Base-by-base conservation (phyloP, 2,113 vertebrate species). In the Shinisaurus crocodilurus region DNA sequence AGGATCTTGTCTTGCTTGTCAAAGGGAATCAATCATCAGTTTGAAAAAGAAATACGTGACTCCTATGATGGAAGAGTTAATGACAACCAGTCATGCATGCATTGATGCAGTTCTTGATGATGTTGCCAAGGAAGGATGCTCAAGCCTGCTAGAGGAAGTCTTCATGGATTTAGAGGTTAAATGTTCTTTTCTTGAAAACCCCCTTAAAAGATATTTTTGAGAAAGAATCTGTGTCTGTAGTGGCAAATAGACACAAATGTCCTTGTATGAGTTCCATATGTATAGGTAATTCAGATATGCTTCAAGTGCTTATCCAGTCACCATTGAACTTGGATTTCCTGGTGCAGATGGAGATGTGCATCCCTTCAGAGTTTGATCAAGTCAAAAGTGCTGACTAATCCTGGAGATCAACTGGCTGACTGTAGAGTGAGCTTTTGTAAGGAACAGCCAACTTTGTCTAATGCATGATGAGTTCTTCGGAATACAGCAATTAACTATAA, bases 141-240 rank as follows among this genome's bases (percentile, higher is more conserved):
- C 97, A 96, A 98, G 98, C 94, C 96, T 99, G 27, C 93, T 99
- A 88, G 99, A 99, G 89, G 99, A 99, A 96, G 99, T 99, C 93
- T 99, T 99, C 95, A 96, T 99, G 43, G 99, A 99, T 95, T 97
- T 99, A 82, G 99, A 99, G 96, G 99, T 99, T 93, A 94, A 82
- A 88, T 4, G 50, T 90, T 74, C n/a, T 82, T 89, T 10, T 81
- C 12, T 90, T 80, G 5, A 54, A 20, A 16, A 57, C 4, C 50
- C 6, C 4, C 34, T 32, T 65, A 50, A 32, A 34, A 76, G 43
- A 86, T 40, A 2, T 25, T 0, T 87, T 70, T 16, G 25, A 65
- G 25, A n/a, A 6, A 70, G 48, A 50, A 82, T 1, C 18, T 82
- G 9, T 83, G 34, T 60, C 67, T 37, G 25, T 43, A 74, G 18